Percentiles rank a stretch among this genome's conserved stretches.
Conservation (phyloP, 2,888 invertebrate genomes). For the Zhuqinia jingwanae region DNA sequence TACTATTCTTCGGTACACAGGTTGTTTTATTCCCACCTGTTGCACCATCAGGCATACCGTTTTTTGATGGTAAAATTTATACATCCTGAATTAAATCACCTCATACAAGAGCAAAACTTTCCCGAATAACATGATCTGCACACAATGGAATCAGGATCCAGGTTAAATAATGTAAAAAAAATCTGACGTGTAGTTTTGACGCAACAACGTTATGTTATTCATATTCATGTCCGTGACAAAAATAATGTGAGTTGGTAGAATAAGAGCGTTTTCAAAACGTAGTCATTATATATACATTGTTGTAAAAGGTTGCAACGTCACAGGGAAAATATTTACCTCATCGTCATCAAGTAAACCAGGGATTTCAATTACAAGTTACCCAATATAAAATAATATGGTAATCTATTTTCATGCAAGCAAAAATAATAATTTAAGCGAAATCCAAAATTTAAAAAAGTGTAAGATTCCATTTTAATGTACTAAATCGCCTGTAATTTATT, state of each 20-base stretch:
- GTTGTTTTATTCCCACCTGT: slow-evolving; percentile 61
- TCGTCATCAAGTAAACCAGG: neutral
- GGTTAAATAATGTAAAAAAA: slow-evolving; percentile 23
- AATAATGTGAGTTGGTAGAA: slow-evolving; percentile 37
- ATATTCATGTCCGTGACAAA: slow-evolving; percentile 46
- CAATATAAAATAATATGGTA: too few relatives aligned
- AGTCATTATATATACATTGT: neutral
- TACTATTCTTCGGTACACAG: too few relatives aligned
- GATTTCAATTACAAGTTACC: too few relatives aligned
- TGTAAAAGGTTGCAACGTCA: neutral
- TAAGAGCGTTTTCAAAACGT: slow-evolving; percentile 17
- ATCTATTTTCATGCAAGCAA: too few relatives aligned
- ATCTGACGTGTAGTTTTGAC: neutral
- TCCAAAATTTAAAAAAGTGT: too few relatives aligned
- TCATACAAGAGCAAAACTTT: slow-evolving; percentile 26
- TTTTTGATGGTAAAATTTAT: neutral
- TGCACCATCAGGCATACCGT: slow-evolving; percentile 1
- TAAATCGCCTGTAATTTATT: too few relatives aligned
- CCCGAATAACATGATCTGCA: slow-evolving; percentile 45
- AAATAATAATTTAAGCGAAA: too few relatives aligned
- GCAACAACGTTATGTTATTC: neutral
- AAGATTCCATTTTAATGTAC: too few relatives aligned
- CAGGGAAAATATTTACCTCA: neutral
- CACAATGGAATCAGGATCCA: slow-evolving; percentile 47
- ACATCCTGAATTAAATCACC: slow-evolving; percentile 18